Evolutionary conservation across 2,113 vertebrate species (phyloP).

Genomic region (Capreolus pygargus): DNA sequence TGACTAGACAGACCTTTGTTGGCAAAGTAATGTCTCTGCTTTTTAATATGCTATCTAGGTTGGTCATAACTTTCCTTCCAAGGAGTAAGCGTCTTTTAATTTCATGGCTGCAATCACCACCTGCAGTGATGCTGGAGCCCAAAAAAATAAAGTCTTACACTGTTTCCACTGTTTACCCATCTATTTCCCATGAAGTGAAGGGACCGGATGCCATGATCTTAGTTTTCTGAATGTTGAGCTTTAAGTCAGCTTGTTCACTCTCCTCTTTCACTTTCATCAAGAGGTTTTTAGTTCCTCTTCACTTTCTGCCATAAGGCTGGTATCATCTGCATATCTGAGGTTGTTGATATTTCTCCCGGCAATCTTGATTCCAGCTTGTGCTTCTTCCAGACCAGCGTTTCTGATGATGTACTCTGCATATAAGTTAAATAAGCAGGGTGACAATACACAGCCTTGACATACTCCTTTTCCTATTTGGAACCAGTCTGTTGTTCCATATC

Average conservation of each 20-base stretch:
- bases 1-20: neutral
- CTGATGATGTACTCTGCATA: neutral
- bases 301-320: neutral
- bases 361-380: neutral
- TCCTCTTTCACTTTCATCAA: neutral
- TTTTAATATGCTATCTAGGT: neutral
- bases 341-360: neutral
- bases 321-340: neutral
- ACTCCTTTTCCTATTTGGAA: neutral
- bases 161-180: neutral
- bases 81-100: neutral
- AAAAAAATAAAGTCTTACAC: accelerated
- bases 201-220: neutral
- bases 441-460: neutral
- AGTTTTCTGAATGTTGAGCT: neutral
- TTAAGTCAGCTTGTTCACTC: neutral
- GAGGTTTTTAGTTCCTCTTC: neutral
- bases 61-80: neutral
- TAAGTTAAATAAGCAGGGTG: neutral
- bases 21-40: neutral
- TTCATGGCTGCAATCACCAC: neutral
- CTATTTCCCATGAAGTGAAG: neutral
- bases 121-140: neutral
- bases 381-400: neutral
- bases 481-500: neutral